phyloP scores from a whole-genome alignment of 2,113 vertebrate species.

The Pungitius pungitius region DNA sequence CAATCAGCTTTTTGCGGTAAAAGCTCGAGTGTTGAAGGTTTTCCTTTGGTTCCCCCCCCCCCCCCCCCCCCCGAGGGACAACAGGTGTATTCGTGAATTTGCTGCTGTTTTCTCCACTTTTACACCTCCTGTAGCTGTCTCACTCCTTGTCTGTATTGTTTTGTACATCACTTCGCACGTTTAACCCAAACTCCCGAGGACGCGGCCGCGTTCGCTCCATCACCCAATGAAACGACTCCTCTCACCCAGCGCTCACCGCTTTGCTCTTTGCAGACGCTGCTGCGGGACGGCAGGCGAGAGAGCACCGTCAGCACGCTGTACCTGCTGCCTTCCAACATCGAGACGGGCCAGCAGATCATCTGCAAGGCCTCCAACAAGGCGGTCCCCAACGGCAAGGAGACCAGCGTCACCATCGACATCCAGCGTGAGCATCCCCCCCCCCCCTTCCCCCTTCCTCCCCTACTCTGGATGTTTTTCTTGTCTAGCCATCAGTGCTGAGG shows the following conservation, averaged over 20 bases:
- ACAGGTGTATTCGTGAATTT: constrained; percentile 41
- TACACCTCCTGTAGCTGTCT: constrained; percentile 36
- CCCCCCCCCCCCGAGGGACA: constrained; percentile 46
- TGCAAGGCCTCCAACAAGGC: constrained; percentile 97
- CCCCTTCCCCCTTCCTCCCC: background rate
- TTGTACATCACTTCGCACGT: constrained; percentile 1
- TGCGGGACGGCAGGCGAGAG: constrained; percentile 91
- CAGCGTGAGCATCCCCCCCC: constrained; percentile 87
- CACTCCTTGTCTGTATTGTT: background rate
- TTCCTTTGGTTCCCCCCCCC: constrained; percentile 42
- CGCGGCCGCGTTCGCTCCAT: no score
- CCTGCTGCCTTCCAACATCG: constrained; percentile 90
- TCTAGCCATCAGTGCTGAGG: constrained; percentile 11
- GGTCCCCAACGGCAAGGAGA: constrained; percentile 92
- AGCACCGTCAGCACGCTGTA: constrained; percentile 95
- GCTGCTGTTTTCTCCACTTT: constrained; percentile 13
- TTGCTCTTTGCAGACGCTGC: constrained; percentile 82
- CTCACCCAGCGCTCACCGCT: no score
- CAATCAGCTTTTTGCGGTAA: constrained; percentile 57
- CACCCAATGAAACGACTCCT: no score
- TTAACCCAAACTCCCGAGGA: no score
- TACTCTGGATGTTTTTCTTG: background rate
- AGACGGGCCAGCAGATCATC: constrained; percentile 92
- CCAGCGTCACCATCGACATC: constrained; percentile 94
- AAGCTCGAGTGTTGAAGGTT: constrained; percentile 28